A percentile compares a stretch with the other conserved stretches of the same genome.
These are phyloP conservation scores for Leptinotarsa undecemlineata DNA, from an alignment of 1,140 invertebrate species.

Conservation along the genomic window DNA sequence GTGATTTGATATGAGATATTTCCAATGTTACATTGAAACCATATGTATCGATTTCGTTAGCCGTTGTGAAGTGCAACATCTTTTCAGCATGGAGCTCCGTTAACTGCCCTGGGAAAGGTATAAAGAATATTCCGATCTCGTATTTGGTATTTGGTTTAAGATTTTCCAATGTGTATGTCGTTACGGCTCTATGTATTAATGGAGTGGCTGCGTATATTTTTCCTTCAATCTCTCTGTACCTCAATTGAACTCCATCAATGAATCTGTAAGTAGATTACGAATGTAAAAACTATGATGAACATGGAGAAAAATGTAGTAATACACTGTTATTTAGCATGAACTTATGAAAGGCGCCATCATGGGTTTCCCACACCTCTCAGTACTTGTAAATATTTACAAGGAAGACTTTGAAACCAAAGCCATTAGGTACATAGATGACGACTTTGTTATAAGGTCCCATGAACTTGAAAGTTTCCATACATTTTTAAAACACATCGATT, in stretches of 20 bases:
- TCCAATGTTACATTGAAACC: conserved; percentile 78
- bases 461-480: too few relatives aligned
- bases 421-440: too few relatives aligned
- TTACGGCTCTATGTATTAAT: conserved; percentile 75
- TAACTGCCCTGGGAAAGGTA: conserved; percentile 73
- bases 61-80: conserved; percentile 67
- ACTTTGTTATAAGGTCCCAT: too few relatives aligned
- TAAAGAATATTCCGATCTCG: conserved; percentile 76
- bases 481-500: too few relatives aligned
- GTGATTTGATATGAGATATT: conserved; percentile 72
- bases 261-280: conserved; percentile 49
- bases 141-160: conserved; percentile 73
- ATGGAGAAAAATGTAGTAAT: too few relatives aligned
- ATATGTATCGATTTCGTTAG: conserved; percentile 61
- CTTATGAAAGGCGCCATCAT: too few relatives aligned
- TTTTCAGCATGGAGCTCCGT: conserved; percentile 73
- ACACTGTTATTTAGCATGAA: too few relatives aligned
- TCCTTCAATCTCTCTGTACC: conserved; percentile 72
- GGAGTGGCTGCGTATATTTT: conserved; percentile 76
- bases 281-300: too few relatives aligned
- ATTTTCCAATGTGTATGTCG: conserved; percentile 72
- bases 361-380: too few relatives aligned
- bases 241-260: conserved; percentile 72
- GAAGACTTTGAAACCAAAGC: too few relatives aligned
- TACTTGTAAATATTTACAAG: too few relatives aligned